A percentile compares a stretch with the other conserved stretches of the same genome.
Conservation (phyloP, 1,140 invertebrate species). For the Drosophila leontia region DNA sequence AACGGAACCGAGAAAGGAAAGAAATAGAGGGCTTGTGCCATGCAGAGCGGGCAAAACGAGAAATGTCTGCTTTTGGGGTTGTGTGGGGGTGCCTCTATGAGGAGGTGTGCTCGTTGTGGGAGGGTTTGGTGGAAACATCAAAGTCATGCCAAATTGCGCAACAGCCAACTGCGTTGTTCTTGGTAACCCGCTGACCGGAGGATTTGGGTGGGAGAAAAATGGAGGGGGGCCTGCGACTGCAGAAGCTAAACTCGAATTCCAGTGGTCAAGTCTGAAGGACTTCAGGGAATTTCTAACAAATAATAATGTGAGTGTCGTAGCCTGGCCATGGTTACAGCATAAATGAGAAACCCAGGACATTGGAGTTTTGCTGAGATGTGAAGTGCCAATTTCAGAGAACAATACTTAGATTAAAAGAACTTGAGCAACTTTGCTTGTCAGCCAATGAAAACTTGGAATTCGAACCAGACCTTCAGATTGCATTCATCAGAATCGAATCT, state of each 20-base stretch:
- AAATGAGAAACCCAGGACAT: background rate
- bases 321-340: background rate
- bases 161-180: slow-evolving; percentile 59
- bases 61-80: slow-evolving; percentile 35
- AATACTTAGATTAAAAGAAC: background rate
- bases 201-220: background rate
- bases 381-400: slow-evolving; percentile 9
- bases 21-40: slow-evolving; percentile 58
- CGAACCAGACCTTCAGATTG: too few relatives aligned
- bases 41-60: slow-evolving; percentile 45
- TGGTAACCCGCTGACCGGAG: slow-evolving; percentile 27
- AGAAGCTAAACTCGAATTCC: slow-evolving; percentile 50
- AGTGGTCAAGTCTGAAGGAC: slow-evolving; percentile 47
- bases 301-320: background rate
- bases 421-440: background rate
- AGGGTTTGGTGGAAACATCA: slow-evolving; percentile 55
- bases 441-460: background rate
- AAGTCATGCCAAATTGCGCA: slow-evolving; percentile 77
- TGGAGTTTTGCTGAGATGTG: slow-evolving; percentile 5
- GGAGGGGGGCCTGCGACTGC: background rate
- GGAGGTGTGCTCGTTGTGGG: slow-evolving; percentile 6
- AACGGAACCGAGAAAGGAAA: slow-evolving; percentile 31
- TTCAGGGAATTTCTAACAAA: slow-evolving; percentile 10
- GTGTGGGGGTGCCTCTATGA: slow-evolving; percentile 5
- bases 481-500: too few relatives aligned